Base-by-base conservation (phyloP, 2,797 vertebrate species). In the Onychomys torridus region DNA sequence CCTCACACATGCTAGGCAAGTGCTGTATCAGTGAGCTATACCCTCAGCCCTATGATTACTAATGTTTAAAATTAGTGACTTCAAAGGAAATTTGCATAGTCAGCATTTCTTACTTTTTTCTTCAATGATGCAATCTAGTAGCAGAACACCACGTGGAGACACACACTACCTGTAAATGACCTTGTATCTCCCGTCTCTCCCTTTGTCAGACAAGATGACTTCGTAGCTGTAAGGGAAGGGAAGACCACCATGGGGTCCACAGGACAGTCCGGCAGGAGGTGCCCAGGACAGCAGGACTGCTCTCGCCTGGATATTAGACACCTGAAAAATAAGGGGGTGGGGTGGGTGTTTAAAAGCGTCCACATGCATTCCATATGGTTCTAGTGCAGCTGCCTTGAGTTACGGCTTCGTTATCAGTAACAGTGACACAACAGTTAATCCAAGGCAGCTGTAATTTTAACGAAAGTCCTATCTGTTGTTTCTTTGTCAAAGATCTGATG, bases 181-280 rank as follows among this genome's bases (percentile, higher is more conserved):
- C 97, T 99, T 99, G 98, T 99, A 99, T 96, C 99, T 99, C 97
- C 99, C 99, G 78, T 99, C 99, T 43, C 99, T 99, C 57, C 99
- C 99, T 98, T 99, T 99, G 97, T 99, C 99, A 8, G 99, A 99
- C 97, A 99, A 99, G 98, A 99, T 99, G 93, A 99, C 99, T 98
- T 99, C 99, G 0, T 99, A 99, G 98, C 99, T 99, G 98, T 99
- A 99, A 96, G 99, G 98, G 97, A 99, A 99, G 34, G 99, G 99
- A 96, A 99, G 99, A 95, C 99, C 99, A 4, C 99, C 99, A 96
- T 97, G 99, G 97, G 99, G 99, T 91, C 98, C 98, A 96, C 98
- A 99, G 17, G 99, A 98, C 98, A 99, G 99, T 95, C 99, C 99
- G 40, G 98, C 97, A 49, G 99, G 99, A 96, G 99, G 99, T 40